Base-by-base conservation (phyloP, 2,888 invertebrate species). In the Xanthia icteritia region DNA sequence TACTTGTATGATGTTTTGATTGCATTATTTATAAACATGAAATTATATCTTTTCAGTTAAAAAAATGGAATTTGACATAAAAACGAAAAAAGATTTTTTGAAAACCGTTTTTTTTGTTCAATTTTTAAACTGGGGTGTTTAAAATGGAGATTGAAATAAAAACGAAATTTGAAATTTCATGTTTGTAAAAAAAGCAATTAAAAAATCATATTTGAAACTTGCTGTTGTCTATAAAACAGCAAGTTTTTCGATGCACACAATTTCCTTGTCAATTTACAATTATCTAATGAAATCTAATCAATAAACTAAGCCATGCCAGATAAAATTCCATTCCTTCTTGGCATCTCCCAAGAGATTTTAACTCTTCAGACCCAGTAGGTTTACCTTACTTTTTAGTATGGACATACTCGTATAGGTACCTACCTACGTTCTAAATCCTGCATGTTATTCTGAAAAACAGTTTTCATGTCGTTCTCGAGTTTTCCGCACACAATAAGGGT, bases 401-500 rank as follows among this genome's bases (percentile, higher is more conserved):
- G 45, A n/a, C n/a, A 58, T 31, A n/a, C n/a, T n/a, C n/a, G n/a
- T n/a, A 15, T 23, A 5, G 23, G 9, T 27, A 60, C 42, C 23
- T 27, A n/a, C n/a, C n/a, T n/a, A 58, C 17, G 36, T 67, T 67
- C 2, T 51, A 39, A 73, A 60, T 39, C 20, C 54, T 36, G 23
- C 20, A 68, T 54, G 15, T 45, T 68, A 65, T 76, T 68, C 64
- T 64, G 20, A 61, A 79, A 76, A 82, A 69, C 60, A 61, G 51
- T 65, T 77, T 77, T 61, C 77, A 70, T 66, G 39, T 23, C 58
- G 36, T 60, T 27, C 45, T 76, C 54, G 82, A 54, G 58, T 80
- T 65, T 54, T 45, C 60, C 66, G 36, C 63, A 31, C 58, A 82
- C 77, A 76, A 69, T 60, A 72, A 56, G 63, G 82, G 74, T 85